Evolutionary conservation across 35 echinoderm and acorn worm genomes (phyloP).

Genomic region (Ptychodera flava): DNA sequence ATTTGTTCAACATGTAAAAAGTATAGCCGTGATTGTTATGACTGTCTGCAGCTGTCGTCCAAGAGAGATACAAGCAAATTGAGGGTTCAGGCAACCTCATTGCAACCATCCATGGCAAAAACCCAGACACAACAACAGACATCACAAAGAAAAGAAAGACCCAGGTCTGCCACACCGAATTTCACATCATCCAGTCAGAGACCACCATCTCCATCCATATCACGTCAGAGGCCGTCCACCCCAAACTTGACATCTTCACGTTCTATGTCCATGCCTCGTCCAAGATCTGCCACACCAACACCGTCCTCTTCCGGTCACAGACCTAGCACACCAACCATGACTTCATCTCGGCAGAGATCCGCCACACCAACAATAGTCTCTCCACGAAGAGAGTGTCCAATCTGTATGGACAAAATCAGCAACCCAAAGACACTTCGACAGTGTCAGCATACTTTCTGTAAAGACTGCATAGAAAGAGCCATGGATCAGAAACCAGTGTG

Average conservation of each 20-base stretch:
- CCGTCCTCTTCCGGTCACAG: too few species aligned
- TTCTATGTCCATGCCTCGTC: too few species aligned
- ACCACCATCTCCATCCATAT: too few species aligned
- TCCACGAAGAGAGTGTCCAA: slow-evolving; percentile 6
- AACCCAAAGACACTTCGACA: slow-evolving; percentile 21
- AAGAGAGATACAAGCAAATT: not conserved
- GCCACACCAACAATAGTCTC: not conserved
- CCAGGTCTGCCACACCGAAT: not conserved
- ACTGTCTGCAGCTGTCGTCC: not conserved
- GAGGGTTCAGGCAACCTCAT: not conserved
- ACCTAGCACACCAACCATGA: too few species aligned
- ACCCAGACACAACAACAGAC: not conserved
- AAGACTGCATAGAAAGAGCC: slow-evolving; percentile 24
- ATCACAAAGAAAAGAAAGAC: not conserved
- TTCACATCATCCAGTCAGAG: too few species aligned
- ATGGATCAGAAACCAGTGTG: slow-evolving; percentile 38
- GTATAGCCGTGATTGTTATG: not conserved
- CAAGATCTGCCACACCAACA: too few species aligned
- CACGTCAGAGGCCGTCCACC: too few species aligned
- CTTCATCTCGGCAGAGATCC: too few species aligned
- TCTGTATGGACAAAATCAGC: slow-evolving; percentile 21
- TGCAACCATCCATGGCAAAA: not conserved
- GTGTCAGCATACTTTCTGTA: slow-evolving; percentile 48
- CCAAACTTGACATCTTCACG: too few species aligned
- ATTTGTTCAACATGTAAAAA: not conserved